Conservation (phyloP, 2,888 invertebrate species). For the Litoditis marina region DNA sequence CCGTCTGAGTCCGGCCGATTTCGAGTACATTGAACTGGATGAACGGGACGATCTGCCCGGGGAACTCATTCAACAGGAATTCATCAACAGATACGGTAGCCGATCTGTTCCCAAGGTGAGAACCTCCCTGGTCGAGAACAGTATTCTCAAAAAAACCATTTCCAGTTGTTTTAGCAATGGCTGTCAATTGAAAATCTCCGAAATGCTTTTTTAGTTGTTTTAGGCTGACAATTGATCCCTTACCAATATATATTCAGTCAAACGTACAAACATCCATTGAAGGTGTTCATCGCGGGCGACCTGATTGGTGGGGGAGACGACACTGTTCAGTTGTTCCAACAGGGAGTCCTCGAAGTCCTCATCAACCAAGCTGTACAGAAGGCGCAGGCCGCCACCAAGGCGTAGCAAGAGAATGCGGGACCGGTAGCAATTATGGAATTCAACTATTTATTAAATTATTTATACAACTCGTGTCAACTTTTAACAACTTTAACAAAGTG, state of each 20-base stretch:
- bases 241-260: no score
- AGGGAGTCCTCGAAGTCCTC: constrained; percentile 13
- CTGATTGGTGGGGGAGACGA: constrained; percentile 19
- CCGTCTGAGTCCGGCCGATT: constrained; percentile 6
- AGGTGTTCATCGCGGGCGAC: constrained; percentile 15
- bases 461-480: background rate
- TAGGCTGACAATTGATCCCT: background rate
- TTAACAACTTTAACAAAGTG: background rate
- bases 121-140: background rate
- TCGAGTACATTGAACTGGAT: constrained; percentile 17
- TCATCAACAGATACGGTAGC: constrained; percentile 15
- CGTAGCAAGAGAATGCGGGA: no score
- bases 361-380: constrained; percentile 4
- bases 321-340: constrained; percentile 9
- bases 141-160: background rate
- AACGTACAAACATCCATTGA: background rate
- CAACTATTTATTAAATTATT: background rate
- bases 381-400: background rate
- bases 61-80: constrained; percentile 13
- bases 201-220: no score
- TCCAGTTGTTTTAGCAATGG: no score
- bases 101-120: constrained; percentile 16
- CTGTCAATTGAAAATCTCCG: no score
- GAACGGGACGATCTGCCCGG: constrained; percentile 17
- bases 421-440: no score